These are phyloP conservation scores for Ceyx margarethae DNA, from an alignment of 2,113 vertebrate species.

Conservation along the genomic window DNA sequence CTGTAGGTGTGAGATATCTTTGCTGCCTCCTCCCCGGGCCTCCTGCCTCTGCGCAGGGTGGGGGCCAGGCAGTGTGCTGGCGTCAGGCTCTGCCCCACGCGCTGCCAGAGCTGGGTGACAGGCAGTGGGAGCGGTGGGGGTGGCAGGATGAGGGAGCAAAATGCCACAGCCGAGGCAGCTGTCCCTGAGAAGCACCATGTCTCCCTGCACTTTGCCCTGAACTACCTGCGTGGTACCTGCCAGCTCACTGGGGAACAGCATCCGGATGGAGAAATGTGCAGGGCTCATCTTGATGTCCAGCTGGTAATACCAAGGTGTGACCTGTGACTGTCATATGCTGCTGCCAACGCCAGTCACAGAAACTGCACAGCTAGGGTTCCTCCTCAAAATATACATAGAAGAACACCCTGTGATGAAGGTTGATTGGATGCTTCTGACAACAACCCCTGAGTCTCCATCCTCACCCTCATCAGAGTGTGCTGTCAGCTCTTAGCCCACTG, in stretches of 20 bases:
- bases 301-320: background rate
- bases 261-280: fast-evolving
- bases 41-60: background rate
- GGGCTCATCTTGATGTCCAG: fast-evolving
- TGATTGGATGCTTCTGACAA: background rate
- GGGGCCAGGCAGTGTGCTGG: conserved; percentile 15
- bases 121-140: background rate
- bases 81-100: conserved; percentile 35
- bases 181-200: background rate
- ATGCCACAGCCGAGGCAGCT: background rate
- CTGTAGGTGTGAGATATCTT: conserved; percentile 52
- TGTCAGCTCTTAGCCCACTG: fast-evolving
- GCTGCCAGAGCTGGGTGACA: background rate
- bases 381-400: background rate
- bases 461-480: too few species aligned
- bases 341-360: background rate
- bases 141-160: background rate
- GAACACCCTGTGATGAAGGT: background rate
- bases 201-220: fast-evolving
- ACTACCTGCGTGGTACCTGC: fast-evolving
- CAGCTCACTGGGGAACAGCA: fast-evolving
- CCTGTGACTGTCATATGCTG: fast-evolving
- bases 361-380: fast-evolving
- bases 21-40: background rate
- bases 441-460: fast-evolving